Evolutionary conservation across 2,888 invertebrate species (phyloP), one percentile per base, ranked within the genome.

Genomic region (Siphonodentalium dalli): DNA sequence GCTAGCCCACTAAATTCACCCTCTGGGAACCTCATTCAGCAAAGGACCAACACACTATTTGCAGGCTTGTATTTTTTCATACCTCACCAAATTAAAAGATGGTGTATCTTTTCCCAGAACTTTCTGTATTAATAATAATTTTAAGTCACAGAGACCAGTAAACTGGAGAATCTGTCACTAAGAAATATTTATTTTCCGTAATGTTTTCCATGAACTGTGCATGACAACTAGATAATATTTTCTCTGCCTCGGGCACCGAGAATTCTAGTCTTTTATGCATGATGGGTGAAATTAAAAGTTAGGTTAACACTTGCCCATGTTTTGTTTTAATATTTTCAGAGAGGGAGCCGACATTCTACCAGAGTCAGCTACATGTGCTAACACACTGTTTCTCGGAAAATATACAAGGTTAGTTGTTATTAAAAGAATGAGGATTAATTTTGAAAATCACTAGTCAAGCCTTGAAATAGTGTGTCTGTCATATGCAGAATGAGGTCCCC

Each of bases 301-400:
- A n/a, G n/a, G n/a, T n/a, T n/a, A n/a, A n/a, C n/a, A n/a, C n/a
- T n/a, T 8, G 40, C 13, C 9, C 9, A 23, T 42, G 31, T n/a
- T 35, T 11, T 43, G 35, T 26, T 31, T 29, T 42, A 24, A 56
- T 33, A 33, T 35, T 65, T 61, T 21, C 66, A 80, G 75, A 18
- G 75, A 75, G 55, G 69, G 68, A 13, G 66, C 74, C 5, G 77
- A 80, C 53, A 69, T 74, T 37, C 60, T 80, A 38, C 81, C 81
- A 3, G 80, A 80, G 50, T 79, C 80, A 4, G 79, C 80, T 8
- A 81, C 81, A n/a, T 81, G 81, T 70, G 77, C 77, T 28, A 80
- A 79, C 54, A 78, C 78, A 52, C 66, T 81, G n/a, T 80, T 75
- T 61, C 61, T 81, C 45, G 80, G 80, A 15, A 72, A 71, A 33